Conservation (phyloP, 2,888 invertebrate genomes). For the Bursaphelenchus okinawaensis region DNA sequence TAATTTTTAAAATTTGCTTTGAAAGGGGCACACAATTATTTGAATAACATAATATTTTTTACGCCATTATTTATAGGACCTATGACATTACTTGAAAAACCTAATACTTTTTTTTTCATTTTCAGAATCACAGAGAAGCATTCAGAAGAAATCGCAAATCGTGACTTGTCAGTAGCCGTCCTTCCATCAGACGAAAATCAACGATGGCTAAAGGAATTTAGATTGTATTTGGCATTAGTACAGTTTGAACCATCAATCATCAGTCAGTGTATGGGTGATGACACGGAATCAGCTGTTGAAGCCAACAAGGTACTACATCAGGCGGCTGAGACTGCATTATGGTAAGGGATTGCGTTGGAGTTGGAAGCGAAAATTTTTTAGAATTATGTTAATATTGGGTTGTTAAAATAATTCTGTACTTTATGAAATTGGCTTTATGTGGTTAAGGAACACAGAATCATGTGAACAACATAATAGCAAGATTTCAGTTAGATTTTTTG, state of each 20-base stretch:
- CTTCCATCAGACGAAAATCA: slow-evolving; percentile 14
- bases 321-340: slow-evolving; percentile 34
- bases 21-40: too few relatives aligned
- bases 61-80: too few relatives aligned
- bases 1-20: too few relatives aligned
- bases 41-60: too few relatives aligned
- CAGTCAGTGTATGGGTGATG: slow-evolving; percentile 31
- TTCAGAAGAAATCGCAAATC: not conserved
- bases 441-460: too few relatives aligned
- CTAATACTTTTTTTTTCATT: too few relatives aligned
- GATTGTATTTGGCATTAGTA: slow-evolving; percentile 32
- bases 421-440: too few relatives aligned
- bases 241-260: slow-evolving; percentile 37
- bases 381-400: too few relatives aligned
- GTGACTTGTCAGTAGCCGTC: not conserved
- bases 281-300: slow-evolving; percentile 22
- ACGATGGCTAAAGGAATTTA: slow-evolving; percentile 25
- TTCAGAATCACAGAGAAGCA: not conserved
- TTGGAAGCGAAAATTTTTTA: too few relatives aligned
- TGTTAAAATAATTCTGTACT: too few relatives aligned
- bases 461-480: too few relatives aligned
- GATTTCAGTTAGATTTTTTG: not conserved
- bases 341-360: slow-evolving; percentile 31
- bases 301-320: slow-evolving; percentile 29
- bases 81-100: too few relatives aligned